Evolutionary conservation across 2,888 invertebrate genomes (phyloP).

Genomic region (Anthrax anthrax): DNA sequence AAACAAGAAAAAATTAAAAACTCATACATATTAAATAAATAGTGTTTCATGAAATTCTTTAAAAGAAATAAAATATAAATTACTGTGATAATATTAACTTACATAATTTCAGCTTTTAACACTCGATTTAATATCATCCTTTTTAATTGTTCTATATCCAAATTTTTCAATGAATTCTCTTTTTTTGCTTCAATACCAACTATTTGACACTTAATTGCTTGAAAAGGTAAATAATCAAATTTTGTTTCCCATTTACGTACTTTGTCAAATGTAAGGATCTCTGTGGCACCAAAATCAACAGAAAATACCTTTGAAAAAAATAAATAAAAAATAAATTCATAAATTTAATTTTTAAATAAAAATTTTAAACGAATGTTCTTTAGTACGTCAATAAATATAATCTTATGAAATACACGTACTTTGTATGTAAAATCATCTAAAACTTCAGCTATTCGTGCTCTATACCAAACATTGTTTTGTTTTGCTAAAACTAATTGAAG

Average conservation of each 20-base stretch:
- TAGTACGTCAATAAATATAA: too few species aligned
- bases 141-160: not conserved
- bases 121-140: not conserved
- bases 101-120: not conserved
- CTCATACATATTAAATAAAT: too few species aligned
- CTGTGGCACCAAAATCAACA: slow-evolving; percentile 4
- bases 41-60: too few species aligned
- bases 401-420: not conserved
- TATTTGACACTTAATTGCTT: slow-evolving; percentile 1
- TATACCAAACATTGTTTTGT: slow-evolving; percentile 24
- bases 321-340: not conserved
- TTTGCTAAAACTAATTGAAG: slow-evolving; percentile 25
- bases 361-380: not conserved
- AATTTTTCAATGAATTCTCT: not conserved
- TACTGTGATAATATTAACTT: not conserved
- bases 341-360: not conserved
- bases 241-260: slow-evolving; percentile 1
- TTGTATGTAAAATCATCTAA: slow-evolving; percentile 8
- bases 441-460: slow-evolving; percentile 21
- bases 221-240: slow-evolving; percentile 2
- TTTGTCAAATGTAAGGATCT: not conserved
- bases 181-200: not conserved
- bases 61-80: too few species aligned
- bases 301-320: slow-evolving; percentile 1
- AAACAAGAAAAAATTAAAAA: too few species aligned